Evolutionary conservation across 2,113 vertebrate genomes (phyloP).

Genomic region (Synodontis membranacea): DNA sequence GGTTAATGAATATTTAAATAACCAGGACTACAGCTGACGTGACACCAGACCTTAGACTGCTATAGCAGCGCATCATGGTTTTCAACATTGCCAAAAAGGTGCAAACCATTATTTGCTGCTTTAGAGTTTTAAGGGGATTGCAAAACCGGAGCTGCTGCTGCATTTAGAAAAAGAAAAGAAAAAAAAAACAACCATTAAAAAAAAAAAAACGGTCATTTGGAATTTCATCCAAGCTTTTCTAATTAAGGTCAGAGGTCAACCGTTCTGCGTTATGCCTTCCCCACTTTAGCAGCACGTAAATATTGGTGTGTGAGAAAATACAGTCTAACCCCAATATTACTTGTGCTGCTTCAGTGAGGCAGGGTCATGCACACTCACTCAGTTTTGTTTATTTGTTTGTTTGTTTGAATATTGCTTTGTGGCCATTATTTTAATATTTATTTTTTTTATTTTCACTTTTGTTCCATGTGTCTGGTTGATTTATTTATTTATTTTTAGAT

Average conservation of each 20-base stretch:
- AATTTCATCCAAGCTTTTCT: constrained; percentile 34
- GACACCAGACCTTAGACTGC: constrained; percentile 80
- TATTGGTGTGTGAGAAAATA: constrained; percentile 92
- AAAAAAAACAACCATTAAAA: too few species aligned
- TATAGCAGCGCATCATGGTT: constrained; percentile 99
- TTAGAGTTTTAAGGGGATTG: constrained; percentile 88
- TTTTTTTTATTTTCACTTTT: not conserved
- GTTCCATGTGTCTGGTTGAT: not conserved
- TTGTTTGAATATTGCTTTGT: constrained; percentile 9
- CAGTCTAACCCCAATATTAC: constrained; percentile 95
- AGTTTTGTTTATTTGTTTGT: constrained; percentile 30
- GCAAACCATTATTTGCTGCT: constrained; percentile 99
- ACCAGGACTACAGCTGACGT: not conserved
- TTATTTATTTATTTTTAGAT: not conserved
- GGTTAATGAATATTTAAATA: not conserved
- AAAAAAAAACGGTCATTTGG: too few species aligned
- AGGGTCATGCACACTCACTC: constrained; percentile 70
- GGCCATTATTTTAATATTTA: not conserved
- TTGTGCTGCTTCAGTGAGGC: constrained; percentile 99
- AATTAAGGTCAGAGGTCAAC: constrained; percentile 23
- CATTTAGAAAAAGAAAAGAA: constrained; percentile 21
- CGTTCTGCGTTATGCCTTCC: constrained; percentile 73
- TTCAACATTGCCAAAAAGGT: constrained; percentile 83
- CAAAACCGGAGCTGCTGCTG: constrained; percentile 44
- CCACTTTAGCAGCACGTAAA: constrained; percentile 99